Conservation (phyloP, 2,797 vertebrate genomes). For the Liparis tanakae region DNA sequence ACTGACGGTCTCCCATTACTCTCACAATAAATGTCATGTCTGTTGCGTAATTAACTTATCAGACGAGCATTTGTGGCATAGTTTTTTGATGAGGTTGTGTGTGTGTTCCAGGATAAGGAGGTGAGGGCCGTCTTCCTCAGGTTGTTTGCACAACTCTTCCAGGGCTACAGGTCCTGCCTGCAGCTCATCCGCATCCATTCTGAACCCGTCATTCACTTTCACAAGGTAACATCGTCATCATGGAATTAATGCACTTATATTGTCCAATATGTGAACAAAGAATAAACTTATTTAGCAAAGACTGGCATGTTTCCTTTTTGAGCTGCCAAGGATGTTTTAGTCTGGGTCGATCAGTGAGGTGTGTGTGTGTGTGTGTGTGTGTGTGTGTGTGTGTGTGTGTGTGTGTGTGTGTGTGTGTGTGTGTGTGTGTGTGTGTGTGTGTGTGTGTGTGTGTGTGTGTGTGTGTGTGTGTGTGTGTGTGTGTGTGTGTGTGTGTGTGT, state of each 20-base stretch:
- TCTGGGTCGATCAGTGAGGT: conserved; percentile 22
- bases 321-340: conserved; percentile 56
- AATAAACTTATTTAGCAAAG: conserved; percentile 49
- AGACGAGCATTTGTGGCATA: conserved; percentile 45
- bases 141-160: conserved; percentile 98
- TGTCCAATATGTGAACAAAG: conserved; percentile 31
- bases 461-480: too few relatives aligned
- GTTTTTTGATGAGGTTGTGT: conserved; percentile 46
- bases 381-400: too few relatives aligned
- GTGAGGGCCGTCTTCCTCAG: conserved; percentile 96
- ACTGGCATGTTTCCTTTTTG: conserved; percentile 48
- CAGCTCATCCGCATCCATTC: conserved; percentile 98
- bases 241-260: conserved; percentile 28
- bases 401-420: too few relatives aligned
- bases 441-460: conserved; percentile 9
- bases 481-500: too few relatives aligned
- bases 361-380: too few relatives aligned
- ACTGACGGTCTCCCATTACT: conserved; percentile 45
- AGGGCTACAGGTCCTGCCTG: conserved; percentile 97
- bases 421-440: not conserved
- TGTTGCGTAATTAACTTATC: conserved; percentile 49
- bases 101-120: conserved; percentile 92
- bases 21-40: conserved; percentile 38
- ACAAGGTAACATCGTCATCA: conserved; percentile 88
- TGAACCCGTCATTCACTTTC: conserved; percentile 98